These are phyloP conservation scores for Melitaea athalia DNA, from an alignment of 2,888 invertebrate species.

Conservation along the genomic window DNA sequence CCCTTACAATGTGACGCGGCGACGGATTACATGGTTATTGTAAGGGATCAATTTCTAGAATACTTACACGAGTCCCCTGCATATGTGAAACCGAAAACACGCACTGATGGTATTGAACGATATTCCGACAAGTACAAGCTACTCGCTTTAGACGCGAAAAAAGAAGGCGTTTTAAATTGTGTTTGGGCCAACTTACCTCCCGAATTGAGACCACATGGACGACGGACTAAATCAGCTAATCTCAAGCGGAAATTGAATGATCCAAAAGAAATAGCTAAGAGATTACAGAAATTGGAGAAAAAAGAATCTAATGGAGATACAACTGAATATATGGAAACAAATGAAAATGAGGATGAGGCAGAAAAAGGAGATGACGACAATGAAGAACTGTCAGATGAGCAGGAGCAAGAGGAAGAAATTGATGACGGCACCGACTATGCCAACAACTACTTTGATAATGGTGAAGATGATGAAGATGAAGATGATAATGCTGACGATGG, in stretches of 20 bases:
- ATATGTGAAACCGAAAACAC: constrained; percentile 76
- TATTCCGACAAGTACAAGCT: constrained; percentile 83
- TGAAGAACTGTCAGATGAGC: constrained; percentile 83
- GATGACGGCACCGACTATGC: constrained; percentile 95
- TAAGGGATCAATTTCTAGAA: constrained; percentile 88
- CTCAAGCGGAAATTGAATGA: constrained; percentile 70
- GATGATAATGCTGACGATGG: constrained; percentile 93
- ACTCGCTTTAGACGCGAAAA: constrained; percentile 74
- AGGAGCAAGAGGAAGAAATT: constrained; percentile 91
- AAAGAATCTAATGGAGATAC: constrained; percentile 81
- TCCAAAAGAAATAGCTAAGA: constrained; percentile 64
- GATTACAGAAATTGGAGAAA: constrained; percentile 86
- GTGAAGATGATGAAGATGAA: constrained; percentile 92
- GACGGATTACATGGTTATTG: constrained; percentile 86
- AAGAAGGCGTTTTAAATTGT: constrained; percentile 72
- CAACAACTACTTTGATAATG: constrained; percentile 94
- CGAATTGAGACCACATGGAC: constrained; percentile 82
- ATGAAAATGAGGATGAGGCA: constrained; percentile 66
- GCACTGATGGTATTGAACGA: constrained; percentile 77
- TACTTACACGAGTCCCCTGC: constrained; percentile 86
- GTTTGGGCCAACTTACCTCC: constrained; percentile 85
- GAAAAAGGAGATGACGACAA: constrained; percentile 81
- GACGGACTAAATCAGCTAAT: constrained; percentile 55
- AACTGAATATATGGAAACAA: constrained; percentile 72
- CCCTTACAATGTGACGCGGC: constrained; percentile 80